Conservation (phyloP, 2,888 invertebrate species). For the Tinea semifulvella region DNA sequence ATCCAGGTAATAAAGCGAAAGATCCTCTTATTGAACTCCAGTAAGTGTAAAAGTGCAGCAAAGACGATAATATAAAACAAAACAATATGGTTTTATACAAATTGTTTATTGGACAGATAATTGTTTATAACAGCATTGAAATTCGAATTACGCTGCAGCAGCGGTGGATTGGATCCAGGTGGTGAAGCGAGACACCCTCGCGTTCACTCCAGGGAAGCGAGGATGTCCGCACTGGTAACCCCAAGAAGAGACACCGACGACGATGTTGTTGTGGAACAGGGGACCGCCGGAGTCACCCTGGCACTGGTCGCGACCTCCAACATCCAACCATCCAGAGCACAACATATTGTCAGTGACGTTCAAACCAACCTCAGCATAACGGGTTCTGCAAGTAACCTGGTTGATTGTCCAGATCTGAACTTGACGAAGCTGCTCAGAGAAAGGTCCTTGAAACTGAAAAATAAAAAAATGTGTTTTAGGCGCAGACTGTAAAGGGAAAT, state of each 20-base stretch:
- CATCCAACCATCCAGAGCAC: slow-evolving; percentile 27
- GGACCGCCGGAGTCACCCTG: slow-evolving; percentile 19
- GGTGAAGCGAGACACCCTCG: slow-evolving; percentile 12
- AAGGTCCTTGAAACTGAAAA: slow-evolving; percentile 25
- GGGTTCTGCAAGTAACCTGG: slow-evolving; percentile 25
- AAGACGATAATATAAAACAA: no score
- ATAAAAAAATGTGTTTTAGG: no score
- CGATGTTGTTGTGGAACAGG: slow-evolving; percentile 14
- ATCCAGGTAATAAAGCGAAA: no score
- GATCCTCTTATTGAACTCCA: no score
- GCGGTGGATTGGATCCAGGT: slow-evolving; percentile 13
- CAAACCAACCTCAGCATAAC: slow-evolving; percentile 25
- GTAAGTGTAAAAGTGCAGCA: no score
- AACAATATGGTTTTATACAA: no score
- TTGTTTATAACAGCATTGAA: not conserved
- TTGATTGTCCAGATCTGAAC: slow-evolving; percentile 31
- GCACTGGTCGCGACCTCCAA: slow-evolving; percentile 18
- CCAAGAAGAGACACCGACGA: slow-evolving; percentile 17
- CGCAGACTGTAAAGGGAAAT: no score
- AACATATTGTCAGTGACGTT: slow-evolving; percentile 32
- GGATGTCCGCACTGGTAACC: slow-evolving; percentile 13
- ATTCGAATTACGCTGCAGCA: not conserved
- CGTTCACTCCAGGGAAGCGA: slow-evolving; percentile 15
- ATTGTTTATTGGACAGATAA: no score
- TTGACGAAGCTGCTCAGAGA: slow-evolving; percentile 31